Conservation (phyloP, 2,888 invertebrate genomes). For the Protophormia terraenovae region DNA sequence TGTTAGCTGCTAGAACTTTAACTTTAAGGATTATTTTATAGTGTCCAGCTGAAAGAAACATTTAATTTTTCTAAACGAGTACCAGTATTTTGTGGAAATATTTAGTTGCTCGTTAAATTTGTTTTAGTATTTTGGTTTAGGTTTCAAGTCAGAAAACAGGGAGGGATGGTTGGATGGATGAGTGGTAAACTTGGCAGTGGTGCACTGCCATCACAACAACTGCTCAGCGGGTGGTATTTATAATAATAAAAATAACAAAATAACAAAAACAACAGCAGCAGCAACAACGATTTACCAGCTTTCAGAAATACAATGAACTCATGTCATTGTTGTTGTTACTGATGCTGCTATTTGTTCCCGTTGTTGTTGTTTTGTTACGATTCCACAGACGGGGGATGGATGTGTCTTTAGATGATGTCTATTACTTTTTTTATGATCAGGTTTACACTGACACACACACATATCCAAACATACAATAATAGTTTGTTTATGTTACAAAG, state of each 20-base stretch:
- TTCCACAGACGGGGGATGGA: conserved; percentile 53
- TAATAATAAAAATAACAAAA: conserved; percentile 71
- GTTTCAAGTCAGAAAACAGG: conserved; percentile 24
- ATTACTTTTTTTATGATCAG: conserved; percentile 65
- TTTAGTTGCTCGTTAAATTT: background rate
- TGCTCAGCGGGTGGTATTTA: conserved; percentile 73
- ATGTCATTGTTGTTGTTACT: conserved; percentile 36
- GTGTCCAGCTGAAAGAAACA: background rate
- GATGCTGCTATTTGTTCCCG: conserved; percentile 13
- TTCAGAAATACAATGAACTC: conserved; percentile 58
- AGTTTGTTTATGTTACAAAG: conserved; percentile 48
- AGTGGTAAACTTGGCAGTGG: conserved; percentile 30
- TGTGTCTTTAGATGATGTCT: conserved; percentile 59
- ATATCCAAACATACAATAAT: background rate
- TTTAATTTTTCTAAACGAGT: background rate
- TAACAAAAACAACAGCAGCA: conserved; percentile 60
- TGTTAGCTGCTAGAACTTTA: background rate
- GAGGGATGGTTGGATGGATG: conserved; percentile 26
- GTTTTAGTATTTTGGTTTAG: conserved; percentile 28
- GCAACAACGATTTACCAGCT: conserved; percentile 45
- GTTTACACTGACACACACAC: conserved; percentile 20
- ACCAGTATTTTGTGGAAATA: conserved; percentile 19
- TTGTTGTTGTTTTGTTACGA: conserved; percentile 48
- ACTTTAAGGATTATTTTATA: background rate
- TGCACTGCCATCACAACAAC: conserved; percentile 66